Base-by-base conservation (phyloP, 2,113 vertebrate species). In the Semnornis frantzii region DNA sequence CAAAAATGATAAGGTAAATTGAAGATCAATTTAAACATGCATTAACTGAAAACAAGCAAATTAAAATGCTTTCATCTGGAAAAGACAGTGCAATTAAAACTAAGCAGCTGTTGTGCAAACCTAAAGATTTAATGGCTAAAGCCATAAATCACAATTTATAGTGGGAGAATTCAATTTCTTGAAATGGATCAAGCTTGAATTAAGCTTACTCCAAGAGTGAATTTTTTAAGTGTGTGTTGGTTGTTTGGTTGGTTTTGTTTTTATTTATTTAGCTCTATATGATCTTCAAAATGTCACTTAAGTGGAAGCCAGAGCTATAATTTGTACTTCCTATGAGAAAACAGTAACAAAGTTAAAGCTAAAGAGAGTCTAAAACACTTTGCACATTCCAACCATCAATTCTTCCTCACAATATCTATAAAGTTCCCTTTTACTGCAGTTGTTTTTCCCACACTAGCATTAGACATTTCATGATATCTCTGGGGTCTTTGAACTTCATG, bases 131-230 rank as follows among this genome's bases (percentile, higher is more conserved):
- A 88, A 89, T 75, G 21, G 23, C 46, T 63, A 84, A 83, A 87
- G 60, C n/a, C 81, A 58, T 86, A 91, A 93, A 91, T 95, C 60
- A 71, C 81, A 54, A 87, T 92, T 96, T 95, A 90, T 92, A 74
- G 72, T 37, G n/a, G 90, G 13, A 85, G 52, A 87, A 89, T 71
- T 39, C 30, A 81, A 44, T 88, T 93, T 90, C 59, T 89, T 85
- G 50, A 79, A 95, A 87, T 75, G 28, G 52, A 90, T 85, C 30
- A 91, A 76, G 24, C 59, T 55, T 85, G 39, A 92, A 90, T 76
- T 87, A 94, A 94, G 92, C 19, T 21, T 77, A 8, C 14, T 91
- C 21, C 30, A 85, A 69, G 92, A 74, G 30, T 39, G 8, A 14
- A 87, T 30, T 80, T 76, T 30, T 3, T 71, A 91, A 83, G 64